Evolutionary conservation across 2,797 vertebrate species (phyloP).

Genomic region (Gouania willdenowi): DNA sequence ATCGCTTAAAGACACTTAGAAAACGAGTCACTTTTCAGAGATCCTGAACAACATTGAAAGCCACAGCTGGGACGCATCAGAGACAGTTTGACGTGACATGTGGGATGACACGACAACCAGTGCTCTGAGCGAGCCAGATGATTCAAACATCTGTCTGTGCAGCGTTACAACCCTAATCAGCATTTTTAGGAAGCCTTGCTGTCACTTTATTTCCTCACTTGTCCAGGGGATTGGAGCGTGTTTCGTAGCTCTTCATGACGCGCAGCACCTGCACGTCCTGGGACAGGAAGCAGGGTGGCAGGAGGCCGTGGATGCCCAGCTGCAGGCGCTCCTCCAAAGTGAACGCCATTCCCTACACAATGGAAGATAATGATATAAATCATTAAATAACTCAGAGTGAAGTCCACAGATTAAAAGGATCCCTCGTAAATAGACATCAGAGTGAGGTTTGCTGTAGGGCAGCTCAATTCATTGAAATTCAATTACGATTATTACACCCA

Average conservation of each 20-base stretch:
- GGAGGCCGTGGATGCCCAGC: constrained; percentile 93
- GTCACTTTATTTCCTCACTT: constrained; percentile 79
- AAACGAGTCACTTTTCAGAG: no score
- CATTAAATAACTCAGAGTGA: no score
- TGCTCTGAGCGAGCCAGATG: not conserved
- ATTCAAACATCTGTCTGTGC: constrained; percentile 6
- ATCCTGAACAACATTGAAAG: no score
- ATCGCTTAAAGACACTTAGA: no score
- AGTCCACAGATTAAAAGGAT: no score
- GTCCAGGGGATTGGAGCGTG: constrained; percentile 86
- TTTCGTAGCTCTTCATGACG: constrained; percentile 93
- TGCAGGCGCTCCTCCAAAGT: constrained; percentile 92
- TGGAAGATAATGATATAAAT: no score
- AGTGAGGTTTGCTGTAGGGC: no score
- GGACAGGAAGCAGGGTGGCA: constrained; percentile 95
- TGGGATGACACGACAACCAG: not conserved
- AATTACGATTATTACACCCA: no score
- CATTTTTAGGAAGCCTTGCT: not conserved
- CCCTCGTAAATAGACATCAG: no score
- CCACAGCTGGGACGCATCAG: constrained; percentile 1
- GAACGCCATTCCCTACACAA: constrained; percentile 92
- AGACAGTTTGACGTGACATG: not conserved
- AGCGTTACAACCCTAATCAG: not conserved
- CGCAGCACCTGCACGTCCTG: constrained; percentile 94
- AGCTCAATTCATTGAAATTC: no score